Percentiles rank a stretch among this genome's conserved stretches.
phyloP scores from a whole-genome alignment of 2,113 vertebrate genomes.

The Macquaria australasica region DNA sequence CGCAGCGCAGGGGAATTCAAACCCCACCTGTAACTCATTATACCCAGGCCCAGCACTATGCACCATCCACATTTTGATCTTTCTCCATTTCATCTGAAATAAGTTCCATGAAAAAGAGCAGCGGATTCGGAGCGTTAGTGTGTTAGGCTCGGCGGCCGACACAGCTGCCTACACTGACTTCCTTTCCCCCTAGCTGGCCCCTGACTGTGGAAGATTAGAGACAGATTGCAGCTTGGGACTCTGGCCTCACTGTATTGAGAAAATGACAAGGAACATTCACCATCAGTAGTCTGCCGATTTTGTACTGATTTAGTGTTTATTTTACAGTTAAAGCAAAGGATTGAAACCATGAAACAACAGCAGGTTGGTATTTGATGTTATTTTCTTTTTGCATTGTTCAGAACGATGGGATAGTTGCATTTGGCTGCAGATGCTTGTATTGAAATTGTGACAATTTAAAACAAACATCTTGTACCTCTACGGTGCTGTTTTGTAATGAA shows the following conservation, averaged over 20 bases:
- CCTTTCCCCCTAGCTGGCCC: conserved; percentile 60
- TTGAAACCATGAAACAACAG: conserved; percentile 39
- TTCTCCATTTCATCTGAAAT: conserved; percentile 77
- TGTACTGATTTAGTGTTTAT: conserved; percentile 64
- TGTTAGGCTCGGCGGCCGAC: conserved; percentile 57
- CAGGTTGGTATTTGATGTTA: conserved; percentile 34
- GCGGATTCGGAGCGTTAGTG: conserved; percentile 66
- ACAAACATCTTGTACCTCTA: conserved; percentile 8
- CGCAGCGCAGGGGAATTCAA: conserved; percentile 64
- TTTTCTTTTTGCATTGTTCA: conserved; percentile 16
- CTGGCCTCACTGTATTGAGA: conserved; percentile 56
- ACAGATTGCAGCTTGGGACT: conserved; percentile 74
- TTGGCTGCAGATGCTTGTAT: conserved; percentile 11
- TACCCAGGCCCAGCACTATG: conserved; percentile 58
- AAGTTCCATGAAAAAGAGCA: conserved; percentile 73
- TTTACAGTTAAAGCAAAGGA: conserved; percentile 50
- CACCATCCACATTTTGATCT: conserved; percentile 79
- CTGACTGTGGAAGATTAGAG: conserved; percentile 76
- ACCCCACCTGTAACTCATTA: conserved; percentile 83
- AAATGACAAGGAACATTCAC: conserved; percentile 70
- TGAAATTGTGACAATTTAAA: conserved; percentile 28
- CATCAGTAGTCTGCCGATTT: conserved; percentile 44
- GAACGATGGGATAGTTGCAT: neutral
- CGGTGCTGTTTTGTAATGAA: neutral
- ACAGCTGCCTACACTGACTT: conserved; percentile 68